These are phyloP conservation scores for Cecropterus lyciades DNA, from an alignment of 1,140 invertebrate genomes.

Conservation along the genomic window DNA sequence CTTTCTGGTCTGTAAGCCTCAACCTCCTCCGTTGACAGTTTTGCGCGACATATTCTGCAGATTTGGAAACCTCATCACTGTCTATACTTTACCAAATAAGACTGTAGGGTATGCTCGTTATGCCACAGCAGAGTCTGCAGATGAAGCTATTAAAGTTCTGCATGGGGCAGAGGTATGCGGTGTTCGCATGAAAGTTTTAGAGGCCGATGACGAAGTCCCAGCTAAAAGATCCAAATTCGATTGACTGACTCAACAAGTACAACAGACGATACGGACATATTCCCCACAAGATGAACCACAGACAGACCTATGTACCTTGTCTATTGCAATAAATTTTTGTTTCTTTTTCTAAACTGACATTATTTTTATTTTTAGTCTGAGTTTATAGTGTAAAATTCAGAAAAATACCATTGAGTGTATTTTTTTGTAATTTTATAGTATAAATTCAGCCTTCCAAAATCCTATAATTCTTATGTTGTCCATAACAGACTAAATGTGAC, in stretches of 20 bases:
- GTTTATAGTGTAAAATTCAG: conserved; percentile 15
- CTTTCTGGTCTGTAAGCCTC: conserved; percentile 91
- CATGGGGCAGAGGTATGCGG: conserved; percentile 73
- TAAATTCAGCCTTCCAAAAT: conserved; percentile 9
- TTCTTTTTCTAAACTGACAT: conserved; percentile 33
- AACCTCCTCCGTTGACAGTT: conserved; percentile 91
- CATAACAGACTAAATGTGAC: conserved; percentile 22
- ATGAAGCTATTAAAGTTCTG: conserved; percentile 79
- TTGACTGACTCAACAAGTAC: conserved; percentile 30
- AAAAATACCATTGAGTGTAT: not conserved
- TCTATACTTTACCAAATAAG: conserved; percentile 94
- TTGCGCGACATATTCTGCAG: conserved; percentile 95
- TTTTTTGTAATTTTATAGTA: conserved; percentile 8
- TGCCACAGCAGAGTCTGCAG: conserved; percentile 90
- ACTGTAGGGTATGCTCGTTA: conserved; percentile 97
- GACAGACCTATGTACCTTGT: conserved; percentile 21
- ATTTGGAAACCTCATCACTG: conserved; percentile 96
- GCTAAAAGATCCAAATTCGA: conserved; percentile 55
- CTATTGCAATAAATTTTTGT: conserved; percentile 20
- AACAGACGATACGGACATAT: conserved; percentile 20
- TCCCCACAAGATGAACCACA: conserved; percentile 25
- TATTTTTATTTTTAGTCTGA: conserved; percentile 32
- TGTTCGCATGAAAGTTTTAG: conserved; percentile 66
- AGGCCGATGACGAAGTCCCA: conserved; percentile 61
- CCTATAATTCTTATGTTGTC: not conserved